Base-by-base conservation (phyloP, 2,113 vertebrate genomes). In the Phyllostomus discolor region DNA sequence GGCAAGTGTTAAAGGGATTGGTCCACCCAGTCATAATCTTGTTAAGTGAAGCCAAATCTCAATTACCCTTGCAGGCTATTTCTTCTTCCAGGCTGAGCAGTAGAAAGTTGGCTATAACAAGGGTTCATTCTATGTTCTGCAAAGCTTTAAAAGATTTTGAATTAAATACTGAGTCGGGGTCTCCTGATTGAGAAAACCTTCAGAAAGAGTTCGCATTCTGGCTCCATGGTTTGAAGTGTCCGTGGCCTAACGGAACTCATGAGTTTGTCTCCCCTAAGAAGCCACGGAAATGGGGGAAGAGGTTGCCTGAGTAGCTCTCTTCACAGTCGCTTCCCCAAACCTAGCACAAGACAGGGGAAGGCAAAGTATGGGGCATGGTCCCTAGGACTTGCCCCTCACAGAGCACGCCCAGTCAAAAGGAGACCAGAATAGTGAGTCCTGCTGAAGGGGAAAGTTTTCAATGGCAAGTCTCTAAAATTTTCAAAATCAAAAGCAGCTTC, bases 31-130 rank as follows among this genome's bases (percentile, higher is more conserved):
- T 90, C 97, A 96, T 81, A 94, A 93, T 94, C 80, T 94, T 69
- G 86, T 95, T 95, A 96, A 95, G 35, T 76, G 62, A 96, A 97
- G 62, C 78, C 82, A 97, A 41, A 75, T 96, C 59, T 96, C 96
- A 97, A 94, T 96, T 88, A 95, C 6, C 11, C 38, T 94, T 72
- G 6, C 48, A 87, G 46, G 41, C 48, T 79, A 57, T 48, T 46
- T 64, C 89, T 96, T 95, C 92, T 35, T 93, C 20, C 41, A 91
- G 67, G 24, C 46, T 92, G 31, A 84, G 69, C 62, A 90, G 64
- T 0, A 67, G 48, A 69, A 90, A 87, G 70, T 7, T 88, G 43
- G 38, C 81, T 94, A 7, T 17, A 86, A 94, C 75, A 80, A 90
- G 57, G 4, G 19, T 66, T 57, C 70, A 67, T 81, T 85, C 70